Evolutionary conservation across 2,113 vertebrate genomes (phyloP).

Genomic region (Brachyhypopomus gauderio): DNA sequence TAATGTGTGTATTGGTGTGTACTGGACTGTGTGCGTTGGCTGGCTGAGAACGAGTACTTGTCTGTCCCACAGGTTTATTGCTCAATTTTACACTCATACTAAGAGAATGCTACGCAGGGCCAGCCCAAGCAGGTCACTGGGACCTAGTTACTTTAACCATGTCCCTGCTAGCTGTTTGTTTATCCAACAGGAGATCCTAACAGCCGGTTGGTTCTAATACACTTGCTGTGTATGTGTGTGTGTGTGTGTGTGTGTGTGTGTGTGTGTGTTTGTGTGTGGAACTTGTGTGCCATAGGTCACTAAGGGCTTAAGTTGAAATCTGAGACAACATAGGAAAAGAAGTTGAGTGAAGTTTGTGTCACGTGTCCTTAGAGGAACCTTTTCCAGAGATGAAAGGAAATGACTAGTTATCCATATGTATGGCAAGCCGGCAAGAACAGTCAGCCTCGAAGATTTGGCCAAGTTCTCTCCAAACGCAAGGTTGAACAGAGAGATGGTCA

Average conservation of each 20-base stretch:
- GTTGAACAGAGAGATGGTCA: slow-evolving; percentile 24
- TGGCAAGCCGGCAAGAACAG: slow-evolving; percentile 44
- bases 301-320: slow-evolving; percentile 34
- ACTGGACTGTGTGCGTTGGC: neutral
- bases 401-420: slow-evolving; percentile 43
- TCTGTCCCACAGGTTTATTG: slow-evolving; percentile 68
- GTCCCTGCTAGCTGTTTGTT: slow-evolving; percentile 17
- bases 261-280: slow-evolving; percentile 31
- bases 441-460: slow-evolving; percentile 31
- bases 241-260: slow-evolving; percentile 16
- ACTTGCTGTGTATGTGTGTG: slow-evolving; percentile 40
- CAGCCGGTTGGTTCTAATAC: slow-evolving; percentile 22
- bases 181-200: slow-evolving; percentile 35
- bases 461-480: slow-evolving; percentile 23
- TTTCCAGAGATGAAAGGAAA: neutral
- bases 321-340: slow-evolving; percentile 29
- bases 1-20: slow-evolving; percentile 7
- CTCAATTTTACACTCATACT: slow-evolving; percentile 70
- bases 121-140: slow-evolving; percentile 51
- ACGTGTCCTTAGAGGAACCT: slow-evolving; percentile 1
- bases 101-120: slow-evolving; percentile 56
- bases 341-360: slow-evolving; percentile 32
- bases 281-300: slow-evolving; percentile 41
- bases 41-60: slow-evolving; percentile 25
- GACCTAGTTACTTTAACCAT: slow-evolving; percentile 23